phyloP scores from a whole-genome alignment of 2,888 invertebrate genomes.

The Troglohyphantes excavatus region DNA sequence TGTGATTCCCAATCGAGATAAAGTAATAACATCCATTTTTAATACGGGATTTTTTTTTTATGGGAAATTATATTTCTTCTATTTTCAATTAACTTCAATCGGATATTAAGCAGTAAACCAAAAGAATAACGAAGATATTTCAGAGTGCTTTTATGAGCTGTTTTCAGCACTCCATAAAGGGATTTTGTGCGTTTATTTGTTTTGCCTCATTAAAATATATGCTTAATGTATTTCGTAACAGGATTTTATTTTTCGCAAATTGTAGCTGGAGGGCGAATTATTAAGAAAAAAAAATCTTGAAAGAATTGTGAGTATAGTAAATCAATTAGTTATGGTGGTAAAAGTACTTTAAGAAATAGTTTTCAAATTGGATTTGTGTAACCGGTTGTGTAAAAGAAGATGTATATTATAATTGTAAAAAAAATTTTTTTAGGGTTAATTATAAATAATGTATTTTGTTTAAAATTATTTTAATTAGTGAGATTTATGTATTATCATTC shows the following conservation, averaged over 20 bases:
- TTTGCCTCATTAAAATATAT: constrained; percentile 61
- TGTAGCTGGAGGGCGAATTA: constrained; percentile 15
- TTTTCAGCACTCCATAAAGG: neutral
- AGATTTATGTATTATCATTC: too few species aligned
- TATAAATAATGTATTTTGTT: too few species aligned
- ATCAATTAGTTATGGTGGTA: neutral
- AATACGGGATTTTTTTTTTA: constrained; percentile 16
- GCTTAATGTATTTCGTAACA: neutral
- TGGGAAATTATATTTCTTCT: constrained; percentile 24
- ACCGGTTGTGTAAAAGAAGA: too few species aligned
- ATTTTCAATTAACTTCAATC: constrained; percentile 43
- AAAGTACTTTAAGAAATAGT: too few species aligned
- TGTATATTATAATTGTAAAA: too few species aligned
- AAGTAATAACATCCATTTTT: constrained; percentile 59
- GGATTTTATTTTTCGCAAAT: constrained; percentile 40
- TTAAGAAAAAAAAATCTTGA: neutral
- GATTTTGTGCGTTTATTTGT: constrained; percentile 17
- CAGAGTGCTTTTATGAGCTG: constrained; percentile 21
- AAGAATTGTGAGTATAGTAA: neutral
- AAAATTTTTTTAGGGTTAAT: too few species aligned
- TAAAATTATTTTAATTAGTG: too few species aligned
- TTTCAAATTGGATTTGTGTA: too few species aligned
- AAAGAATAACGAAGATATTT: constrained; percentile 23
- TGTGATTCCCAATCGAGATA: constrained; percentile 63
- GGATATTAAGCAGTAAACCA: constrained; percentile 12